phyloP scores from a whole-genome alignment of 1,140 invertebrate species.

The Stenopsyche tienmushanensis region DNA sequence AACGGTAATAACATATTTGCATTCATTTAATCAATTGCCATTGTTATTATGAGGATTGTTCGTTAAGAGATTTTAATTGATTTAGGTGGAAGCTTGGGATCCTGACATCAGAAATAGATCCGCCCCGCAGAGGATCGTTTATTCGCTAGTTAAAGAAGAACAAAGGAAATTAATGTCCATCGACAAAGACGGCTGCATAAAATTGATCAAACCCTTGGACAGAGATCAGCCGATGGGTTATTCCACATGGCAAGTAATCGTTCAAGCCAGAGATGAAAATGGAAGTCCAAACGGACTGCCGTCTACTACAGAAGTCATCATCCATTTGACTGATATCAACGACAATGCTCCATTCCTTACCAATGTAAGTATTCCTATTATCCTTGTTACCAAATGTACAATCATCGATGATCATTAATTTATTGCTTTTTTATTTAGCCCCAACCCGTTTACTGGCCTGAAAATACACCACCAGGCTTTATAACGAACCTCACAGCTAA shows the following conservation, averaged over 20 bases:
- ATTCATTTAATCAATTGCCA: neutral
- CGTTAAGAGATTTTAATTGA: constrained; percentile 4
- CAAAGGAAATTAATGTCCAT: constrained; percentile 70
- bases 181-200: constrained; percentile 72
- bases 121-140: constrained; percentile 75
- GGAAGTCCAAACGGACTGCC: constrained; percentile 62
- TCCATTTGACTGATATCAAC: constrained; percentile 81
- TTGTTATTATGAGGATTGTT: neutral
- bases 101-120: constrained; percentile 77
- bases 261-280: constrained; percentile 80
- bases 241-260: constrained; percentile 78
- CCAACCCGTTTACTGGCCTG: constrained; percentile 78
- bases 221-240: constrained; percentile 83
- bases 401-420: too few relatives aligned
- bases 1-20: constrained; percentile 46
- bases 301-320: constrained; percentile 68
- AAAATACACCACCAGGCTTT: constrained; percentile 69
- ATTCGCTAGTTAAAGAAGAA: constrained; percentile 70
- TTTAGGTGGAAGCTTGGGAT: constrained; percentile 74
- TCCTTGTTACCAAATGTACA: neutral
- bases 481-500: constrained; percentile 73
- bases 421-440: constrained; percentile 49
- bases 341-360: constrained; percentile 86
- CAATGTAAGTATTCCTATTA: constrained; percentile 71
- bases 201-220: constrained; percentile 77